phyloP scores from a whole-genome alignment of 2,888 invertebrate species.

The Bimastos eiseni region DNA sequence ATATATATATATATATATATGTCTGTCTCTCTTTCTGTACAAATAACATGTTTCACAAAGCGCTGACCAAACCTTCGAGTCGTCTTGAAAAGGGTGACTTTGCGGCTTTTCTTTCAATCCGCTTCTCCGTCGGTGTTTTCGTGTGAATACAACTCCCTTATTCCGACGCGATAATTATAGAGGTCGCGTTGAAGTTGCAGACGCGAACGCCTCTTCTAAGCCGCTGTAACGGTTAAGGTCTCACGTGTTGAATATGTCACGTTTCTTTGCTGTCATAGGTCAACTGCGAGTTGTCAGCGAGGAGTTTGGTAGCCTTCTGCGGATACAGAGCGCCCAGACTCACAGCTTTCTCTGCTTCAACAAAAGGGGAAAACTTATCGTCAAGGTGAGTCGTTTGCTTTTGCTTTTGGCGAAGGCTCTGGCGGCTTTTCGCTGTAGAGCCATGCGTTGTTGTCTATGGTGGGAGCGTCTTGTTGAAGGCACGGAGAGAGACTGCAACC shows the following conservation, averaged over 20 bases:
- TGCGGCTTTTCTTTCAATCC: not conserved
- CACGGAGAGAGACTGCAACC: no score
- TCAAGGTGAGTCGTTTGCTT: constrained; percentile 10
- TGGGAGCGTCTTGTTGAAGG: not conserved
- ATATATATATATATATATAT: not conserved
- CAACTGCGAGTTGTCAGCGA: constrained; percentile 21
- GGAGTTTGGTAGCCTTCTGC: not conserved
- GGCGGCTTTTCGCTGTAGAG: not conserved
- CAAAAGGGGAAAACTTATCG: constrained; percentile 24
- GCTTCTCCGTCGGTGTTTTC: not conserved
- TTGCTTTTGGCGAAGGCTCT: not conserved
- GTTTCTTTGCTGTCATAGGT: not conserved
- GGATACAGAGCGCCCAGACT: constrained; percentile 7
- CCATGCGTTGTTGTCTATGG: not conserved
- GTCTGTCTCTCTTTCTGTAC: not conserved
- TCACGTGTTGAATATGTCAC: not conserved
- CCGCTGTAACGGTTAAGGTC: not conserved
- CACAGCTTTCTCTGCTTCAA: constrained; percentile 22
- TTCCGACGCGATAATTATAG: not conserved
- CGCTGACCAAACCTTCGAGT: not conserved
- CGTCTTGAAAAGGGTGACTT: not conserved
- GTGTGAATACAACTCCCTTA: not conserved
- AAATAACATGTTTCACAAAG: not conserved
- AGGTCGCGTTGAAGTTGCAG: not conserved
- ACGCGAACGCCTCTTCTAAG: not conserved